A percentile compares a stretch with the other conserved stretches of the same genome.
phyloP scores from a whole-genome alignment of 1,140 invertebrate species.

The Ylistrum balloti region DNA sequence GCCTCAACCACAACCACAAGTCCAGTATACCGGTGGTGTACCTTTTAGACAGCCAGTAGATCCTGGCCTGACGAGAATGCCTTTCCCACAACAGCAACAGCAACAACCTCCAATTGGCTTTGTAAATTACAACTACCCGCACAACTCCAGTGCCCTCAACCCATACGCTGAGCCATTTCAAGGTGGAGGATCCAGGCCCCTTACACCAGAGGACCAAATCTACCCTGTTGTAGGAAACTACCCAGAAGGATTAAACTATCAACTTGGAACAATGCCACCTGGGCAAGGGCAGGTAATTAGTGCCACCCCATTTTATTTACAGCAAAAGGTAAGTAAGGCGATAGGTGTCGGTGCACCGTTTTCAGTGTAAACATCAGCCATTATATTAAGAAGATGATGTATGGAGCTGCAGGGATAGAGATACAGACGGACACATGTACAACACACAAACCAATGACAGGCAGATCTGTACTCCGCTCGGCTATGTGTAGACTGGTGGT shows the following conservation, averaged over 20 bases:
- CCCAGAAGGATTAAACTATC: background rate
- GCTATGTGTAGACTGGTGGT: background rate
- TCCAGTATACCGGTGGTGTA: background rate
- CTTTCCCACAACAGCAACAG: background rate
- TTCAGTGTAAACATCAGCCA: background rate
- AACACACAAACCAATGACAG: background rate
- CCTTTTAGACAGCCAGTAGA: background rate
- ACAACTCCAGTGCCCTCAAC: background rate
- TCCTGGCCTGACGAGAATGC: background rate
- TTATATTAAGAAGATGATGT: slow-evolving; percentile 15
- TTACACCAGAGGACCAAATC: background rate
- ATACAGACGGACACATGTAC: slow-evolving; percentile 37
- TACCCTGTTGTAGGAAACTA: background rate
- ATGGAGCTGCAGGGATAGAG: background rate
- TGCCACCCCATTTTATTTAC: background rate
- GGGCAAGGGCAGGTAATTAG: slow-evolving; percentile 4
- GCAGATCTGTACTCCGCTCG: background rate
- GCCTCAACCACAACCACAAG: background rate
- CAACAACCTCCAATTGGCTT: background rate
- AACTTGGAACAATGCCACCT: background rate
- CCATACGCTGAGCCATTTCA: slow-evolving; percentile 1
- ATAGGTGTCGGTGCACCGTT: slow-evolving; percentile 26
- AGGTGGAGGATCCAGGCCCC: background rate
- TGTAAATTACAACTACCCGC: background rate
- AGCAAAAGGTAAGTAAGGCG: background rate